Percentiles rank a stretch among this genome's conserved stretches.
phyloP scores from a whole-genome alignment of 2,888 invertebrate species.

The Dione juno region DNA sequence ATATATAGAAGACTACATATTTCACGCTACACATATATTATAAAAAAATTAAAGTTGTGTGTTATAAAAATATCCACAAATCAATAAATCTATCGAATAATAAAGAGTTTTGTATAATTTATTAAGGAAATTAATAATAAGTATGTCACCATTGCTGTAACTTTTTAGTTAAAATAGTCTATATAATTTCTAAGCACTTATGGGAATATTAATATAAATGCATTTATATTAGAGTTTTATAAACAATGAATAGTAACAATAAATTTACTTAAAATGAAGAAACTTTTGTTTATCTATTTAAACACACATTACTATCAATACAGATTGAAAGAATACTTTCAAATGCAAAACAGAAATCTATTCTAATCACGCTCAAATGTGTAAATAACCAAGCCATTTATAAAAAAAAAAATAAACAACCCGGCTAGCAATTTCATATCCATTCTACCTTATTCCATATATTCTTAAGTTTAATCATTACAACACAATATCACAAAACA shows the following conservation, averaged over 20 bases:
- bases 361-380: conserved; percentile 4
- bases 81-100: too few relatives aligned
- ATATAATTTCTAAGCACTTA: background rate
- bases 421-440: conserved; percentile 34
- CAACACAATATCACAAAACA: conserved; percentile 50
- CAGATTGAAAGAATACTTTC: conserved; percentile 18
- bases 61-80: too few relatives aligned
- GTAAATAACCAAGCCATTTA: conserved; percentile 14
- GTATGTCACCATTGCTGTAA: too few relatives aligned
- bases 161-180: background rate
- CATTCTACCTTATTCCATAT: conserved; percentile 63
- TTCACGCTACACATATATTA: too few relatives aligned
- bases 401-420: conserved; percentile 10
- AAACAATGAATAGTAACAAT: conserved; percentile 2
- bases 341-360: conserved; percentile 16
- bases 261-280: background rate
- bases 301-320: background rate
- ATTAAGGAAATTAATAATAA: too few relatives aligned
- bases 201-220: background rate
- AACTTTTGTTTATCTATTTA: conserved; percentile 17
- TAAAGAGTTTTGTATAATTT: too few relatives aligned
- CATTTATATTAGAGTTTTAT: background rate
- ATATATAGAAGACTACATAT: background rate
- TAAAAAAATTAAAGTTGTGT: too few relatives aligned
- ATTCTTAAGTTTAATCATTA: conserved; percentile 68